phyloP scores from a whole-genome alignment of 2,113 vertebrate species.

The Urocynchramus pylzowi region DNA sequence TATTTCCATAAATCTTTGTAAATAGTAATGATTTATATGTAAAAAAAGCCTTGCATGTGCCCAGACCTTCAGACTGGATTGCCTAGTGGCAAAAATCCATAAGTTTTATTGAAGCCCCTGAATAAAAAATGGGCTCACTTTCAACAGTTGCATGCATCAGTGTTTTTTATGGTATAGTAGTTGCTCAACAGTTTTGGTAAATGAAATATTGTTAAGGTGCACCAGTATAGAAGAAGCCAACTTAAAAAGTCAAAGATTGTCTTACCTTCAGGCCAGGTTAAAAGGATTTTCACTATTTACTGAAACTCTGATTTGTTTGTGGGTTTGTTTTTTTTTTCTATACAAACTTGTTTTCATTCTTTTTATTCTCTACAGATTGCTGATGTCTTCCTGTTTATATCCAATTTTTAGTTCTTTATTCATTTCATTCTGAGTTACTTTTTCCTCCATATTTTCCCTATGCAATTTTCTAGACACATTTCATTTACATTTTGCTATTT shows the following conservation, averaged over 20 bases:
- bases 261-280: background rate
- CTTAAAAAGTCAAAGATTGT: background rate
- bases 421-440: background rate
- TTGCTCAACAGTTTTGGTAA: background rate
- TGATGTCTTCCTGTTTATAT: background rate
- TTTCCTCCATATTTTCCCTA: background rate
- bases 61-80: background rate
- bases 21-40: background rate
- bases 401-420: background rate
- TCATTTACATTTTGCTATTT: background rate
- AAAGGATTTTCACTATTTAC: background rate
- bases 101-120: background rate
- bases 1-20: background rate
- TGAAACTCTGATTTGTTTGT: background rate
- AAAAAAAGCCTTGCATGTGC: background rate
- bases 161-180: background rate
- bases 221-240: background rate
- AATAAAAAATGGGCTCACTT: background rate
- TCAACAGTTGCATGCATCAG: background rate
- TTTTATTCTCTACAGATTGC: background rate
- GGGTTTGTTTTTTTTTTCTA: background rate
- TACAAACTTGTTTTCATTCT: background rate
- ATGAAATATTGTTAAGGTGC: background rate
- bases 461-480: background rate
- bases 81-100: background rate